These are phyloP conservation scores for Apodemia duryi DNA, from an alignment of 2,888 invertebrate genomes.

Conservation along the genomic window DNA sequence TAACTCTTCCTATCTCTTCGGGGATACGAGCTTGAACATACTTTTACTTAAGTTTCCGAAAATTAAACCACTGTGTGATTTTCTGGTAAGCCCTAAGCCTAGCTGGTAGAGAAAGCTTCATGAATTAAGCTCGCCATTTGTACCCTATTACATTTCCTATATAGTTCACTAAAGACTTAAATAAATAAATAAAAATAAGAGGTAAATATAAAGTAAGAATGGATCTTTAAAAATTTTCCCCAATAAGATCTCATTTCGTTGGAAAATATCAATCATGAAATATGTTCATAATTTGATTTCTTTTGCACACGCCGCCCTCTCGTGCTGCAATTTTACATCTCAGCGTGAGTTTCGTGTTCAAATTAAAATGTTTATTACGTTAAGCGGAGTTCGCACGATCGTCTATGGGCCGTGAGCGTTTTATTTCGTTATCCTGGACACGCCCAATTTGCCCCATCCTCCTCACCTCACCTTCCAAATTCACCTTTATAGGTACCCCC, in stretches of 20 bases:
- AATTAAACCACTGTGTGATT: too few relatives aligned
- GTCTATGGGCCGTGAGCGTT: constrained; percentile 56
- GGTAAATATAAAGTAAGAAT: too few relatives aligned
- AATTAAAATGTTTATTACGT: constrained; percentile 79
- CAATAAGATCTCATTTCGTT: constrained; percentile 24
- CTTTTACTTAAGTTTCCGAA: too few relatives aligned
- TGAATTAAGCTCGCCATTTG: too few relatives aligned
- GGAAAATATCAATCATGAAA: constrained; percentile 41
- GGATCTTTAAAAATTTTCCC: constrained; percentile 19
- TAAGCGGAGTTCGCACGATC: constrained; percentile 73
- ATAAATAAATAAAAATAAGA: too few relatives aligned
- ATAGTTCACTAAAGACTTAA: too few relatives aligned
- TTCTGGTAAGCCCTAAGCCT: too few relatives aligned
- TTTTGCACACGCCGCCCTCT: constrained; percentile 58
- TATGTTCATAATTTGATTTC: constrained; percentile 66
- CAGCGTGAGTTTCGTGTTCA: constrained; percentile 76
- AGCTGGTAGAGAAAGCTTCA: too few relatives aligned
- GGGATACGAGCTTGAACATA: too few relatives aligned
- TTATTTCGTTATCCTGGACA: constrained; percentile 71
- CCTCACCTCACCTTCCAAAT: constrained; percentile 40
- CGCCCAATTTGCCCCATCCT: constrained; percentile 51
- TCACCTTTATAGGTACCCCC: constrained; percentile 58
- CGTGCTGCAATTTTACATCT: constrained; percentile 67
- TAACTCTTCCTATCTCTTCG: too few relatives aligned
- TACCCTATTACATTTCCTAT: too few relatives aligned